Base-by-base conservation (phyloP, 1,140 invertebrate species). In the Musca vetustissima region DNA sequence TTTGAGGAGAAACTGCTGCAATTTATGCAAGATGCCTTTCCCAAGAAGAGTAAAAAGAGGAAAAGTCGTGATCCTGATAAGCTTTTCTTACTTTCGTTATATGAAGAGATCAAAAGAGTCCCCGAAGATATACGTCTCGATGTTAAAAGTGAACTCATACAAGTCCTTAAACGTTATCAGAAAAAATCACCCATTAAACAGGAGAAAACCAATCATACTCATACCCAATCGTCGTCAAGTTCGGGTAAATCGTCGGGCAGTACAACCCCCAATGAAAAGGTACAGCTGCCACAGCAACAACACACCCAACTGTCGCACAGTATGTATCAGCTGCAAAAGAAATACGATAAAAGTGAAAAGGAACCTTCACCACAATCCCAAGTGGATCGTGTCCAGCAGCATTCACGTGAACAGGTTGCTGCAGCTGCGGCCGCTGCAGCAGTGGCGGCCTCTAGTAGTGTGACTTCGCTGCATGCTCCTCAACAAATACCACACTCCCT, bases 11-110 rank as follows among this genome's bases (percentile, higher is more conserved):
- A 81, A 61, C 71, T 81, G 21, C 53, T 81, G 53, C 79, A 81
- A 66, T 79, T 81, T 25, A 81, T 81, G 79, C 79, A 80, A 59
- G 79, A 81, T 66, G 79, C 79, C 15, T 81, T 81, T 69, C 79
- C 79, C n/a, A 81, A 81, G 19, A 80, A 76, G 24, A 79, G 75
- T 69, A 81, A 79, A 75, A 81, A 81, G 66, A 73, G 79, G 9
- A 81, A 81, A 64, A 76, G 75, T 17, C 75, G 79, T 1, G 79
- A 81, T 74, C 79, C 79, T 1, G 79, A 81, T 32, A 81, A 75
- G 64, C 72, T 81, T 0, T 81, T 81, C 47, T 67, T 81, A 0
- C 69, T 81, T 1, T 81, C 79, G 4, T 71, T 81, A 0, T 81
- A 79, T 48, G 79, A 81, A 15, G 79, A 81, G 68, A 79, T 81